phyloP scores from a whole-genome alignment of 2,113 vertebrate genomes.

The Cathartes aura region DNA sequence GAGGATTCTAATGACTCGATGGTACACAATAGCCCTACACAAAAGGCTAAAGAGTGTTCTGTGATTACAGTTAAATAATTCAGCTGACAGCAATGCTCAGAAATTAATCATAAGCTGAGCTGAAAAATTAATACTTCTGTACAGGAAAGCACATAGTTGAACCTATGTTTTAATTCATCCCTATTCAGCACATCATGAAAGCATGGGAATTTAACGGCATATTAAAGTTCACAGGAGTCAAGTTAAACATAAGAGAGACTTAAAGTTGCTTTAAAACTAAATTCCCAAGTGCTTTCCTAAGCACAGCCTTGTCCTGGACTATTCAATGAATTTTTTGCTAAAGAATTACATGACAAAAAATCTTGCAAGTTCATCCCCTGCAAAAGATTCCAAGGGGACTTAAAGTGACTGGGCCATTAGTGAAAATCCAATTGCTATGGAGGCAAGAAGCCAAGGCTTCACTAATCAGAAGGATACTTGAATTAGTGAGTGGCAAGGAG shows the following conservation, averaged over 20 bases:
- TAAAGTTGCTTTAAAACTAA: neutral
- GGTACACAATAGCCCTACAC: neutral
- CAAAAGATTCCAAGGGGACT: neutral
- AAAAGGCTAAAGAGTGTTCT: constrained; percentile 32
- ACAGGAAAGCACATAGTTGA: neutral
- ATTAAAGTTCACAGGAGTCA: neutral
- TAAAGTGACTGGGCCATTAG: neutral
- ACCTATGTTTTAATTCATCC: constrained; percentile 4
- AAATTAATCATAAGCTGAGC: constrained; percentile 5
- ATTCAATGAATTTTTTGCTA: neutral
- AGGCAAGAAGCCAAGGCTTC: constrained; percentile 28
- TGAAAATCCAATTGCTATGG: constrained; percentile 23
- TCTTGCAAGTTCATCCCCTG: neutral
- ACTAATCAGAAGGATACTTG: constrained; percentile 7
- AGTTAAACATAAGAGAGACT: neutral
- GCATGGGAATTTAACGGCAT: neutral
- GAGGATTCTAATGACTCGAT: neutral
- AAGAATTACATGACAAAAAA: neutral
- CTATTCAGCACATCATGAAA: neutral
- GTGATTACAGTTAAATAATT: constrained; percentile 38
- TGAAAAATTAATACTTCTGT: constrained; percentile 45
- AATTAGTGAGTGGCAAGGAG: neutral
- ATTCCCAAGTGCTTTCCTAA: neutral
- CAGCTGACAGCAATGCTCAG: neutral
- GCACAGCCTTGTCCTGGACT: neutral